phyloP scores from a whole-genome alignment of 2,113 vertebrate species.

The Acrocephalus kingi region DNA sequence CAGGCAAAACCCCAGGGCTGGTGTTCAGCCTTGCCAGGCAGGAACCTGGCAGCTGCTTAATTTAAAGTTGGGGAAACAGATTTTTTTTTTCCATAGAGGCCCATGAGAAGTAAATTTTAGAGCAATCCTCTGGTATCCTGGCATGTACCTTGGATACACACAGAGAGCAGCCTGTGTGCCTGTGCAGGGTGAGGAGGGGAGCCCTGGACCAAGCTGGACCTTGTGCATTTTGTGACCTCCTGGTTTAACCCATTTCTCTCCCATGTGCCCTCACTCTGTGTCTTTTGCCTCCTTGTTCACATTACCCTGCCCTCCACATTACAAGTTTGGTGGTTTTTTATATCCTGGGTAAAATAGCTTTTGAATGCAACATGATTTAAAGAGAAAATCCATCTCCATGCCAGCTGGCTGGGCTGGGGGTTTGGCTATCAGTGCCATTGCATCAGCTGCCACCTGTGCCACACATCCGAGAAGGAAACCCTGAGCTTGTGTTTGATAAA shows the following conservation, averaged over 20 bases:
- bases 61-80: neutral
- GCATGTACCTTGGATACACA: fast-evolving
- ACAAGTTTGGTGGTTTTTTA: neutral
- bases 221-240: neutral
- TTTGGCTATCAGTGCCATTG: neutral
- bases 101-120: neutral
- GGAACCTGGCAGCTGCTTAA: neutral
- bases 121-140: neutral
- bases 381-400: neutral
- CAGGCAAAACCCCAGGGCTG: neutral
- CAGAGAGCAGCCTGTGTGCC: neutral
- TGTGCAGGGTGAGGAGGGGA: neutral
- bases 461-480: neutral
- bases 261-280: fast-evolving
- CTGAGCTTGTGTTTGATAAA: neutral
- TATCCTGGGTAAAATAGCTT: neutral
- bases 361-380: neutral
- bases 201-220: neutral
- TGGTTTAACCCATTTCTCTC: neutral
- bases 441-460: neutral
- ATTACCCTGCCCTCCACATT: neutral
- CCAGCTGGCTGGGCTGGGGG: neutral
- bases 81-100: neutral
- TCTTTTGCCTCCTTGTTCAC: neutral
- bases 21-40: neutral